Percentiles rank a stretch among this genome's conserved stretches.
These are phyloP conservation scores for Sisor rabdophorus DNA, from an alignment of 2,113 vertebrate genomes.

Conservation along the genomic window DNA sequence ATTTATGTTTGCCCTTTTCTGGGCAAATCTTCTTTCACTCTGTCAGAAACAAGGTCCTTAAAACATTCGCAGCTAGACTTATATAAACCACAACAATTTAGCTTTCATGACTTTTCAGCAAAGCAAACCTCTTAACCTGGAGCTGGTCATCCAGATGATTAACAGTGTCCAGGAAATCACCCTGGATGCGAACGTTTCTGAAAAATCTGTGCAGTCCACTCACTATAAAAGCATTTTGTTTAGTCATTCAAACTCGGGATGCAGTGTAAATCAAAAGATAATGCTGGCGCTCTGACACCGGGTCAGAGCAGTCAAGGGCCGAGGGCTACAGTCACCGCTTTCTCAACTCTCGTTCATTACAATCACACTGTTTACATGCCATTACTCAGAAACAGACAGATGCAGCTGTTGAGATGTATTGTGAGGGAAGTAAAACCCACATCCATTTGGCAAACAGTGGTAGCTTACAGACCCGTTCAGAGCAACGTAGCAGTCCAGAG, in stretches of 20 bases:
- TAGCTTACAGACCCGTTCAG: no score
- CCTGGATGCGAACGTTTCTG: neutral
- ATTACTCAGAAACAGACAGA: constrained; percentile 39
- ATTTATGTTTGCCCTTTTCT: neutral
- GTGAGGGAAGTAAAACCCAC: no score
- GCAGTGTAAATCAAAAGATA: constrained; percentile 24
- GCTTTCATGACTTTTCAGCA: neutral
- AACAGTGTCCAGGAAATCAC: constrained; percentile 9
- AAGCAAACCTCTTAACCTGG: neutral
- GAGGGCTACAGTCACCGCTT: constrained; percentile 19
- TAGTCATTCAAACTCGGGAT: neutral
- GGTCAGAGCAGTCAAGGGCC: neutral
- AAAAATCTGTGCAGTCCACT: constrained; percentile 9
- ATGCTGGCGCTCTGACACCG: neutral
- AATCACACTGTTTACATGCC: constrained; percentile 40
- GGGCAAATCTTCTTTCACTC: neutral
- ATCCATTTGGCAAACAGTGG: no score
- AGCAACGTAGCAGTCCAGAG: neutral
- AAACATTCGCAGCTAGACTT: neutral
- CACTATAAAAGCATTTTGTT: constrained; percentile 21
- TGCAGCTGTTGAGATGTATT: constrained; percentile 27
- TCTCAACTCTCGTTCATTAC: constrained; percentile 28
- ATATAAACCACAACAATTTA: neutral
- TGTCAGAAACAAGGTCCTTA: neutral
- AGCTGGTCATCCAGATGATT: neutral